Base-by-base conservation (phyloP, 2,888 invertebrate species). In the Odontomyia ornata region DNA sequence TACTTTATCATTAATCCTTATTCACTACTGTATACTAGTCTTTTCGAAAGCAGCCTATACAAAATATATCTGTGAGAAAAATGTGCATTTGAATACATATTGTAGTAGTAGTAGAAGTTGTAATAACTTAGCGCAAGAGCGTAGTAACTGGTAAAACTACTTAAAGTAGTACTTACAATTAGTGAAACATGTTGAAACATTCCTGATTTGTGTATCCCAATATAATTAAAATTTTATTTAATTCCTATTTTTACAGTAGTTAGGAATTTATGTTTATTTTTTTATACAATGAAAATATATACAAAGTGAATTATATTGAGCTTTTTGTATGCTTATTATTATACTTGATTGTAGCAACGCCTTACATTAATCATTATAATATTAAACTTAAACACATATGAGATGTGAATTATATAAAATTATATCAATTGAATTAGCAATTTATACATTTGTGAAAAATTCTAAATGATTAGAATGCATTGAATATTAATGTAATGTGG, bases 61-160 rank as follows among this genome's bases (percentile, higher is more conserved):
- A 65, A 67, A 46, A 60, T 47, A 72, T 72, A 73, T 73, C 73
- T 73, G 73, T 73, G 73, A 57, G 36, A 60, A 73, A 21, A 73
- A 73, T 73, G 73, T 73, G 73, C 73, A 30, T 73, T 73, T 57
- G 25, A 28, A 72, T 73, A 73, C 36, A 57, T 56, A 13, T 64
- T 43, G 65, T 65, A 65, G n/a, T n/a, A 36, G 23, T 36, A 36
- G 30, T 43, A 36, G 9, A 5, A 36, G 36, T 36, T 5, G 36
- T 36, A 36, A 9, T 36, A 36, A 36, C 9, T 3, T 36, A 21
- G n/a, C 27, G 25, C 43, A 21, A n/a, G 43, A 67, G 23, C 67
- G 9, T 67, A 72, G 18, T 13, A 52, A 72, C 36, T 57, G 15
- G 23, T 36, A 36, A 13, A 57, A 23, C 57, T 60, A 73, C 73